A percentile compares a stretch with the other conserved stretches of the same genome.
Evolutionary conservation across 2,797 vertebrate species (phyloP).

Genomic region (Ficedula albicollis): DNA sequence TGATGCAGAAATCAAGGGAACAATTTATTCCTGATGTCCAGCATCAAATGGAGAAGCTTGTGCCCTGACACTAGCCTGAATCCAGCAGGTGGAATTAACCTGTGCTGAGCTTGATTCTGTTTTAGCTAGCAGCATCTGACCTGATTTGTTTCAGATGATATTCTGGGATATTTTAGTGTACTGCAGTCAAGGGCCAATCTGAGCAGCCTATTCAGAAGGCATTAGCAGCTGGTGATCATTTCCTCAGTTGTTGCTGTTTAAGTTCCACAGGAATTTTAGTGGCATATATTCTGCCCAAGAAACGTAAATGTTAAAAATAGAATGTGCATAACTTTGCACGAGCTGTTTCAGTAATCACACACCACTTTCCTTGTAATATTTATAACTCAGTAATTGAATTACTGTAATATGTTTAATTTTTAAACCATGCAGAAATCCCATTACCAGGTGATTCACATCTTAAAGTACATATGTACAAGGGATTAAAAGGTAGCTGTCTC

Average conservation of each 20-base stretch:
- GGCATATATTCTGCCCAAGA: neutral
- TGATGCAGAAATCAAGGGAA: neutral
- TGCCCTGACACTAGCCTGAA: neutral
- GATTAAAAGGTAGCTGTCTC: slow-evolving; percentile 62
- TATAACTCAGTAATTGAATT: slow-evolving; percentile 70
- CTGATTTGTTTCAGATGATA: neutral
- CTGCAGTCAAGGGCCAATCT: neutral
- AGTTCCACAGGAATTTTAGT: neutral
- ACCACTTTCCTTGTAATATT: slow-evolving; percentile 62
- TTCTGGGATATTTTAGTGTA: neutral
- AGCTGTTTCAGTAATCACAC: neutral
- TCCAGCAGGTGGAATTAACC: neutral
- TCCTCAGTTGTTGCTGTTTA: neutral
- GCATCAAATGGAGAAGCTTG: neutral
- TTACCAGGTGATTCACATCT: slow-evolving; percentile 61
- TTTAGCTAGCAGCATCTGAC: neutral
- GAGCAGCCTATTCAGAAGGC: neutral
- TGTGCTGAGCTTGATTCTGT: neutral
- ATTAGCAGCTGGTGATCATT: neutral
- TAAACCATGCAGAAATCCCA: slow-evolving; percentile 53
- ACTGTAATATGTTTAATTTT: slow-evolving; percentile 66
- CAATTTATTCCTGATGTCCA: neutral
- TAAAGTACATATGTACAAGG: slow-evolving; percentile 41
- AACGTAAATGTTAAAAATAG: slow-evolving; percentile 23
- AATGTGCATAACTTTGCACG: neutral